These are phyloP conservation scores for Cheilosia urbana DNA, from an alignment of 2,888 invertebrate species.

Conservation along the genomic window DNA sequence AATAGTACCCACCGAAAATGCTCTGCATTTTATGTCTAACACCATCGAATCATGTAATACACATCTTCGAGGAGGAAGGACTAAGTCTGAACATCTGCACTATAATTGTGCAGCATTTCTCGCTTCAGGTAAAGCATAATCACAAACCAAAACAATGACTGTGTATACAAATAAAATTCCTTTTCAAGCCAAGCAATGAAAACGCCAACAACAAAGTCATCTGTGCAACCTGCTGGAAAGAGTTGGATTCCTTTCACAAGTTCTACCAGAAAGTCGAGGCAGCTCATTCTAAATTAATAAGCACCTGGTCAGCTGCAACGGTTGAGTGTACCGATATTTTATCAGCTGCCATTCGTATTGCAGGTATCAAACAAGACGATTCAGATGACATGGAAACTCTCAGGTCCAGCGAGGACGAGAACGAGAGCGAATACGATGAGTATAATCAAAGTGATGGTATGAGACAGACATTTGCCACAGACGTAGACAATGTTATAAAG, in stretches of 20 bases:
- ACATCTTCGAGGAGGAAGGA: constrained; percentile 41
- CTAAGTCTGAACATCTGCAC: constrained; percentile 67
- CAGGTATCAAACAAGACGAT: constrained; percentile 31
- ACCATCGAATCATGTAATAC: constrained; percentile 8
- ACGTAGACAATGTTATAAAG: constrained; percentile 75
- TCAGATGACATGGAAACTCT: constrained; percentile 19
- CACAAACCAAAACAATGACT: neutral
- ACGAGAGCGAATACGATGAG: constrained; percentile 8
- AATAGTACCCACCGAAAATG: constrained; percentile 13
- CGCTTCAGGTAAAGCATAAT: constrained; percentile 72
- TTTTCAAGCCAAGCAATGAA: neutral
- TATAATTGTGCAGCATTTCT: constrained; percentile 79
- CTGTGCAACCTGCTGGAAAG: constrained; percentile 79
- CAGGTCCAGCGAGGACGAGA: constrained; percentile 3
- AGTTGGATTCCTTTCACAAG: constrained; percentile 78
- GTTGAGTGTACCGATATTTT: constrained; percentile 22
- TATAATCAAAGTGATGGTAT: neutral
- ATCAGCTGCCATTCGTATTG: constrained; percentile 28
- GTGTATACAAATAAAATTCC: neutral
- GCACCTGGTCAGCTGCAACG: constrained; percentile 21
- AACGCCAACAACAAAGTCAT: constrained; percentile 44
- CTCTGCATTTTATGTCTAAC: constrained; percentile 47
- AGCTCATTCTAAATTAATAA: constrained; percentile 71
- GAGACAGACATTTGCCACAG: neutral
- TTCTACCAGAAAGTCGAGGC: constrained; percentile 78